A percentile compares a stretch with the other conserved stretches of the same genome.
Conservation (phyloP, 2,888 invertebrate genomes). For the Harpagoxenus sublaevis region DNA sequence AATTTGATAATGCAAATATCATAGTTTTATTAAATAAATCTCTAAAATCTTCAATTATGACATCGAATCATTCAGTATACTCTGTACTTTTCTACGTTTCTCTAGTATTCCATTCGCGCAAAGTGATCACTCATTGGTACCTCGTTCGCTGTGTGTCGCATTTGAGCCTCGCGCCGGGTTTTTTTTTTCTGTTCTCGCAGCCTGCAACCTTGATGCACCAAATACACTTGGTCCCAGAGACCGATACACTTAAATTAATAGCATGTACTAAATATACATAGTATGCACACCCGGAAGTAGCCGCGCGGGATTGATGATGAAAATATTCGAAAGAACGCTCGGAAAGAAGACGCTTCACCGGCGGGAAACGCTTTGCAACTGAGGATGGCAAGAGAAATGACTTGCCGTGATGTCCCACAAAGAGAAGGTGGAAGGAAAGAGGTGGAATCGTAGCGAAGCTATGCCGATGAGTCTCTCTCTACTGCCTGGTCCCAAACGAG, state of each 20-base stretch:
- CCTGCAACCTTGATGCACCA: not conserved
- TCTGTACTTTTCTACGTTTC: not conserved
- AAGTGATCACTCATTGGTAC: conserved; percentile 61
- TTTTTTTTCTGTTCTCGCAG: not conserved
- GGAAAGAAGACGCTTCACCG: conserved; percentile 27
- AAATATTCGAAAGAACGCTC: not conserved
- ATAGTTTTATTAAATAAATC: not conserved
- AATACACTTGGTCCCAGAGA: not conserved
- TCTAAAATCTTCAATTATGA: not conserved
- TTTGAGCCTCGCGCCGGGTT: conserved; percentile 54
- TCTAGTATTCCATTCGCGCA: not conserved
- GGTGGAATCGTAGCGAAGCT: conserved; percentile 43
- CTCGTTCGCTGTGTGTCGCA: conserved; percentile 80
- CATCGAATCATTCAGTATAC: not conserved
- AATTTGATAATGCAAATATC: not conserved
- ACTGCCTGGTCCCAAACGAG: not conserved
- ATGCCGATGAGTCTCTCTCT: not conserved
- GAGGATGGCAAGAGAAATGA: conserved; percentile 31
- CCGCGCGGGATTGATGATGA: not conserved
- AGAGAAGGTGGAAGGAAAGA: conserved; percentile 21
- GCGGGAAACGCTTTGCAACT: conserved; percentile 49
- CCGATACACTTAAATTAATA: not conserved
- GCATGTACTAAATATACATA: not conserved
- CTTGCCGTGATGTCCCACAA: conserved; percentile 21
- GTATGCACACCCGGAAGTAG: not conserved